A percentile compares a stretch with the other conserved stretches of the same genome.
Conservation (phyloP, 2,888 invertebrate species). For the Synanthedon andrenaeformis region DNA sequence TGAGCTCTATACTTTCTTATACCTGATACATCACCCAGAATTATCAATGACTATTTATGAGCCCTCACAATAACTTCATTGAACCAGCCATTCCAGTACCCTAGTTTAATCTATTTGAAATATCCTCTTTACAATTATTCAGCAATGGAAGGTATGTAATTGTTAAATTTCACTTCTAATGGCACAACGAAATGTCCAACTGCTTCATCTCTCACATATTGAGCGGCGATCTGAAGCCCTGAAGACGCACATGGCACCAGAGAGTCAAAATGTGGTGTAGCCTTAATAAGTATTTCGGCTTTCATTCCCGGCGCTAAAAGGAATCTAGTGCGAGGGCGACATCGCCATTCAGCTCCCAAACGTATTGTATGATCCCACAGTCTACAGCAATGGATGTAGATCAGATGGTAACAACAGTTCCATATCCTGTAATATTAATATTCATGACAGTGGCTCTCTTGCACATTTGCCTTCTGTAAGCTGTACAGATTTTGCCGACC, state of each 20-base stretch:
- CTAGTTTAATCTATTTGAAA: too few species aligned
- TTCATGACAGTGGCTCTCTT: background rate
- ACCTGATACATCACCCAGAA: too few species aligned
- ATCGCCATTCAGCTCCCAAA: constrained; percentile 38
- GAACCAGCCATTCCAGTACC: too few species aligned
- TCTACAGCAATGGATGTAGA: constrained; percentile 38
- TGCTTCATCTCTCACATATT: constrained; percentile 36
- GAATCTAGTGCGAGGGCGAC: constrained; percentile 36
- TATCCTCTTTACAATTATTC: background rate
- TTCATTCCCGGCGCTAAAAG: constrained; percentile 37
- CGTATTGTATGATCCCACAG: constrained; percentile 33
- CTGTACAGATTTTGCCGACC: too few species aligned
- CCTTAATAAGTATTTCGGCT: constrained; percentile 24
- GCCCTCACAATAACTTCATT: too few species aligned
- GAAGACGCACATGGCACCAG: constrained; percentile 22
- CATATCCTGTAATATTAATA: constrained; percentile 24
- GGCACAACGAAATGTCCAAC: constrained; percentile 37
- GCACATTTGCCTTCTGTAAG: background rate
- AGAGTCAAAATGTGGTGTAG: constrained; percentile 24
- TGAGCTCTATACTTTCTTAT: too few species aligned
- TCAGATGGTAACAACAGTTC: constrained; percentile 28
- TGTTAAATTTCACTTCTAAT: constrained; percentile 31
- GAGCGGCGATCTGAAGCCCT: constrained; percentile 35
- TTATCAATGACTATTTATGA: too few species aligned
- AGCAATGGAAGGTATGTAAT: constrained; percentile 12